Evolutionary conservation across 2,888 invertebrate genomes (phyloP).

Genomic region (Pandemis heparana): DNA sequence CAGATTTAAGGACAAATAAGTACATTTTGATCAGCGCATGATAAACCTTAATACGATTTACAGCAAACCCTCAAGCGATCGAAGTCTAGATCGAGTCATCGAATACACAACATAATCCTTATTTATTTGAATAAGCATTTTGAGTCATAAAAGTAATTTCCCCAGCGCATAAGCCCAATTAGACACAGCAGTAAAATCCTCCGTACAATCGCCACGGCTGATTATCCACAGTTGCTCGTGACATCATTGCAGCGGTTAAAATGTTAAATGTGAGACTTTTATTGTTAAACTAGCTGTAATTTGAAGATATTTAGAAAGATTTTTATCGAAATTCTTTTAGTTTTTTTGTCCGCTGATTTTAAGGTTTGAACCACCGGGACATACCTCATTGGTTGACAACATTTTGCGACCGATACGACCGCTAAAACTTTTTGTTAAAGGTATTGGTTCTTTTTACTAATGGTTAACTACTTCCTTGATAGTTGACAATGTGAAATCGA

Average conservation of each 20-base stretch:
- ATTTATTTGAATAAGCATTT: constrained; percentile 12
- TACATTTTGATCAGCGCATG: too few species aligned
- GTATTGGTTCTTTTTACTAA: neutral
- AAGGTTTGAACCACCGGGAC: neutral
- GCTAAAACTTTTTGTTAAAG: neutral
- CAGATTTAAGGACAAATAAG: too few species aligned
- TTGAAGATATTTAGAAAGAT: neutral
- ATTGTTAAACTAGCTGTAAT: constrained; percentile 7
- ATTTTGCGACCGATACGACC: neutral
- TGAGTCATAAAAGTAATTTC: constrained; percentile 12
- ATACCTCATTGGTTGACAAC: neutral
- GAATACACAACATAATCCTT: neutral
- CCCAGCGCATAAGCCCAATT: constrained; percentile 7
- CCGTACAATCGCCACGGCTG: constrained; percentile 11
- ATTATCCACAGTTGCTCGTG: constrained; percentile 17
- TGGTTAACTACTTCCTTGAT: too few species aligned
- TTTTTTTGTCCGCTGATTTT: neutral
- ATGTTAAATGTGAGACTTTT: constrained; percentile 12
- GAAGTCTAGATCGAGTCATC: neutral
- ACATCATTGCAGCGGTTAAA: constrained; percentile 15
- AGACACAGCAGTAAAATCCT: constrained; percentile 13
- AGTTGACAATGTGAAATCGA: too few species aligned
- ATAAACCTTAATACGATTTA: too few species aligned
- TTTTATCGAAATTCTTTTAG: neutral
- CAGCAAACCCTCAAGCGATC: neutral